Base-by-base conservation (phyloP, 2,888 invertebrate species). In the Drosophila mayaguana region DNA sequence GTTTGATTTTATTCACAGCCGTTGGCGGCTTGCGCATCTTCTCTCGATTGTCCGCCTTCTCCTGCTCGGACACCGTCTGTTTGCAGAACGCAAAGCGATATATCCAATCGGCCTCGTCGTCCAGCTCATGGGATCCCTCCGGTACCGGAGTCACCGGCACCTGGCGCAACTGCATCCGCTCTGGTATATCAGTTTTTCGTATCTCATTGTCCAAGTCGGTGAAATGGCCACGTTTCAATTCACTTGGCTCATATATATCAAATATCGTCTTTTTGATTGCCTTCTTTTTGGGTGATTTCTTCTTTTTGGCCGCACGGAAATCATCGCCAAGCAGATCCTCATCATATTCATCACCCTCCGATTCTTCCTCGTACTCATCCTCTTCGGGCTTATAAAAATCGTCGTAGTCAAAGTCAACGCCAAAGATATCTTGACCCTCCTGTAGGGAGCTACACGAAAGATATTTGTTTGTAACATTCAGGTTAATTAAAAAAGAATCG, bases 391-490 rank as follows among this genome's bases (percentile, higher is more conserved):
- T 97, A 61, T 96, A 96, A 92, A 98, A 97, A 80, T 98, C 97
- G 69, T 97, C 97, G 91, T 96, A 98, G 91, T 98, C 98, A 93
- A 99, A 99, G 92, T 99, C 99, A n/a, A 99, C 98, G 34, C 99
- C 99, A 92, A 99, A 99, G 79, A 99, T 98, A 91, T 99, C 99
- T 93, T 99, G 98, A 61, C 99, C 99, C 93, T 99, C 98, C 95
- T 99, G 98, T 20, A 99, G 93, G 0, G 97, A 97, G 14, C 96
- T 97, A 53, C n/a, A 38, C 16, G 36, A 38, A 38, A 16, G 16
- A 36, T 5, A 36, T 36, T 32, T 32, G 32, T 11, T 9, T 32
- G 32, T 11, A 32, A 11, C 32, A 11, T 32, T 32, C 11, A 11
- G 11, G 32, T 32, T 32, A 32, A 11, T 11, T 32, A 3, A 32